A percentile compares a stretch with the other conserved stretches of the same genome.
These are phyloP conservation scores for Tragelaphus strepsiceros DNA, from an alignment of 2,113 vertebrate genomes.

Conservation along the genomic window DNA sequence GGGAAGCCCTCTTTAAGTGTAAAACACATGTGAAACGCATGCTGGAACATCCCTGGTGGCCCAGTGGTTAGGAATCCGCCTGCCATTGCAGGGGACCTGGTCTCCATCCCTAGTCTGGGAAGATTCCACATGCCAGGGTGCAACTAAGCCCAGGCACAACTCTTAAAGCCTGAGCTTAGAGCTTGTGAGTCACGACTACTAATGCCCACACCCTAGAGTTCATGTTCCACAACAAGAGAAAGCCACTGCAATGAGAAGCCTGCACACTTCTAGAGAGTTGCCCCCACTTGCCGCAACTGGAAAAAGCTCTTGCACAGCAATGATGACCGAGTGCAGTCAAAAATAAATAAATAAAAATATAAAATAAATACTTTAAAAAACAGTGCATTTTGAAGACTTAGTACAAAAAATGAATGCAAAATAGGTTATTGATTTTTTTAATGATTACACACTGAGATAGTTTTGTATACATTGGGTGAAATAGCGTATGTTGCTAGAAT, in stretches of 20 bases:
- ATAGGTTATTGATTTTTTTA: background rate
- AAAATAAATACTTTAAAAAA: background rate
- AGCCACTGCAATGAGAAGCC: background rate
- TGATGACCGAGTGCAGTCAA: background rate
- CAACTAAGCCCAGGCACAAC: background rate
- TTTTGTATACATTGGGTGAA: background rate
- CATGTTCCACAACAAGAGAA: background rate
- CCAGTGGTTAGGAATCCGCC: rapidly evolving
- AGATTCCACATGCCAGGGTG: background rate
- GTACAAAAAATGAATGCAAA: background rate
- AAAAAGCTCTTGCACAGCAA: background rate
- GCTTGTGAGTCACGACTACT: background rate
- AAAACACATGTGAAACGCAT: background rate
- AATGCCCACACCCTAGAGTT: background rate
- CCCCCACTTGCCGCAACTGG: background rate
- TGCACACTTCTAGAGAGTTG: background rate
- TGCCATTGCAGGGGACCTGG: background rate
- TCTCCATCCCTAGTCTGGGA: background rate
- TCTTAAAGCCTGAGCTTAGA: background rate
- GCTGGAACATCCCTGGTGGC: background rate
- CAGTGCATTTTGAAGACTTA: background rate
- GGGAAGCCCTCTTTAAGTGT: background rate
- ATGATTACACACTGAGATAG: background rate
- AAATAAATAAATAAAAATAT: background rate
- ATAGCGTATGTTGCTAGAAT: background rate